Evolutionary conservation across 2,797 vertebrate species (phyloP), one percentile per base, ranked within the genome.

Genomic region (Syngnathus rostellatus): DNA sequence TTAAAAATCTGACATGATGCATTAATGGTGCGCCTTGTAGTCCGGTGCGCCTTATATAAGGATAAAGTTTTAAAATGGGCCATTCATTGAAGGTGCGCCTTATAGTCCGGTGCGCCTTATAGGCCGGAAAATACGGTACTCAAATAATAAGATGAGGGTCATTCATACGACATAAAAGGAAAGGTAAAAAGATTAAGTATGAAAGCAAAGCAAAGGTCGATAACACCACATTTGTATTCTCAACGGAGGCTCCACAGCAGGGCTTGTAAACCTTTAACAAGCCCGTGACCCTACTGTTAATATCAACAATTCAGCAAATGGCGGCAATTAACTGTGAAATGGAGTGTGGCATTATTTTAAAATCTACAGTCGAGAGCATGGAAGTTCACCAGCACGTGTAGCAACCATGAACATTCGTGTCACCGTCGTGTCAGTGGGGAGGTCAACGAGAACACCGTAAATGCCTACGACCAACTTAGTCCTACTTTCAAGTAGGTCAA

Each of bases 231-330:
- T 70, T 67, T 76, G 64, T 79, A 70, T 72, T 76, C 71, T 67
- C 71, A 53, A 53, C 38, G 12, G 41, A 39, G 61, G 54, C 46
- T 69, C 37, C 39, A 14, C 12, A 67, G 38, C 53, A 66, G 0
- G 3, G 6, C 74, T 81, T 79, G 54, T 76, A 64, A 78, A 71
- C 64, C 53, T 75, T 76, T 72, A 23, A 78, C 63, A 63, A n/a
- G 65, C 70, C 62, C 68, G 55, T 69, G 68, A 80, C 62, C 53
- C 41, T 21, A 62, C 41, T 45, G 45, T 73, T 63, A 70, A 38
- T 14, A 40, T 9, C 66, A 31, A 73, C 58, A 55, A 76, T 37
- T 74, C 43, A 38, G 57, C 53, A 70, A 63, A 72, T 65, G 58
- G 48, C 21, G 62, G 70, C 68, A 78, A 76, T 75, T 74, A 68